Evolutionary conservation across 2,797 vertebrate species (phyloP), one percentile per base, ranked within the genome.

Genomic region (Microchirus variegatus): DNA sequence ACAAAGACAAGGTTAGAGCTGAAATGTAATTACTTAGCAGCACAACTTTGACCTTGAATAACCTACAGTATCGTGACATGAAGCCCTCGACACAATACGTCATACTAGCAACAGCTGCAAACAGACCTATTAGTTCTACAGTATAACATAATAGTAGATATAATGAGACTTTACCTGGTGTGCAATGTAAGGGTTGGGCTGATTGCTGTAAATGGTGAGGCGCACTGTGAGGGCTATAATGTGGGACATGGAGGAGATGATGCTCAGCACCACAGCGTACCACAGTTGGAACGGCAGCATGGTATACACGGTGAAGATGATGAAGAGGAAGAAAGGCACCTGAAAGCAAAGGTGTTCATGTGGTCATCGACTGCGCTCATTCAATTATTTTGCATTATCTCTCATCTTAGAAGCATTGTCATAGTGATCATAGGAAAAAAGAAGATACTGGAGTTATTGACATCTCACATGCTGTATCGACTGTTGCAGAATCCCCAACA

Each of bases 301-400:
- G 15, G 96, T 98, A 81, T 97, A 98, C 54, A 95, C 94, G 0
- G 95, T 96, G 77, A 99, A 98, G 86, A 97, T 94, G 71, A 98
- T 89, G 81, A 98, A 99, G 50, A 98, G 93, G 87, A 99, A 98
- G 86, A 96, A 97, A 16, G 97, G 96, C 69, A 97, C 96, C 97
- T 99, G 62, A 12, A 71, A 61, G 74, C 26, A 74, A 2, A 58
- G 47, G 16, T 58, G 41, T 63, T 58, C 14, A 59, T 40, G 40
- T 31, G 15, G 41, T 45, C 10, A 46, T 15, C 6, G 17, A 16
- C 16, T 55, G 15, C 2, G 13, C 5, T 31, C 31, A 31, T 31
- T 31, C 5, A 31, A 5, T 31, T 31, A 31, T 31, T 31, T 31
- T 31, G 31, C 31, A 31, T 31, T 31, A 31, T 31, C 31, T 31